Base-by-base conservation (phyloP, 2,888 invertebrate genomes). In the Acronicta leporina region DNA sequence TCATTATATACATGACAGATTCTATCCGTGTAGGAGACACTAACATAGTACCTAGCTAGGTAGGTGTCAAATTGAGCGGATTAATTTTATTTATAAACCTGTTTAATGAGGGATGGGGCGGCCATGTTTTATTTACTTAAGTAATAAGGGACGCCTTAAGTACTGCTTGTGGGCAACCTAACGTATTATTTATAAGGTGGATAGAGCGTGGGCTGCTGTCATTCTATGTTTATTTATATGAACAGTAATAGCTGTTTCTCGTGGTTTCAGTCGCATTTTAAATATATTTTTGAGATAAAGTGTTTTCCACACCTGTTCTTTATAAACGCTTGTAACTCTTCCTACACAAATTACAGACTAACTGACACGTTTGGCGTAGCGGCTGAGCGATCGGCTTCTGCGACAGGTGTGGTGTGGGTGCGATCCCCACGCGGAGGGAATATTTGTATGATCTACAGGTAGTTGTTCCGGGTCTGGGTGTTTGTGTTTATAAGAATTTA, bases 41-140 rank as follows among this genome's bases (percentile, higher is more conserved):
- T 56, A 46, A 57, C 50, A 57, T 55, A 52, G 51, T 65, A 73
- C 67, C 2, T 64, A 72, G 60, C 2, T 64, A 72, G 60, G 54
- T 67, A 61, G 51, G 59, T 57, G 56, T 69, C 50, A 59, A 60
- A 57, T 64, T 42, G 65, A 45, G 46, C 45, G 63, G 50, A 70
- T 73, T 63, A 70, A 68, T 73, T 68, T 70, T 63, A 73, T 68
- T 58, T 68, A 63, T 68, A 68, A 61, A 61, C 63, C 44, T 20
- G 20, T 20, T 38, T 38, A 38, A 38, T 38, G n/a, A n/a, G 38
- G n/a, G n/a, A 38, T 5, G n/a, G 38, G 35, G 38, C 38, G n/a
- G 38, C 38, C 38, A 38, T 38, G 38, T 38, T 38, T 38, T 38
- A 38, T n/a, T 38, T 68, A 38, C 68, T 62, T 73, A 56, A 68